phyloP scores from a whole-genome alignment of 2,113 vertebrate genomes.

The Onychostoma macrolepis region DNA sequence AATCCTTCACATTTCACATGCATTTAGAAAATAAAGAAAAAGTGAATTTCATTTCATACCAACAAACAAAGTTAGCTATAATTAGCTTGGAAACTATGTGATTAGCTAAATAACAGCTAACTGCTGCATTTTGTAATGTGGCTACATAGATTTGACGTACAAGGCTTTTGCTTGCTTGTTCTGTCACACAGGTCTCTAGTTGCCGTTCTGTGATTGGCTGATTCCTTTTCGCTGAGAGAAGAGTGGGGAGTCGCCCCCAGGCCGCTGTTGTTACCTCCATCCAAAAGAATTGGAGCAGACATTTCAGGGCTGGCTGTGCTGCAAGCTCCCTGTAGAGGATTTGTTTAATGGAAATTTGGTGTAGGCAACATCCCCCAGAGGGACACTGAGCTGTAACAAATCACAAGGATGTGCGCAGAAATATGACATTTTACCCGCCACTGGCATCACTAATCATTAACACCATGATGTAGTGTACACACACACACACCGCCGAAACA shows the following conservation, averaged over 20 bases:
- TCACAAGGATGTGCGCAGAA: slow-evolving; percentile 49
- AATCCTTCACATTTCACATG: background rate
- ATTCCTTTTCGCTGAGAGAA: slow-evolving; percentile 40
- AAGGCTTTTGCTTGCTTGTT: slow-evolving; percentile 17
- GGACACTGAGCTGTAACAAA: slow-evolving; percentile 54
- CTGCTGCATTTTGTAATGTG: slow-evolving; percentile 12
- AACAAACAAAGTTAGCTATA: background rate
- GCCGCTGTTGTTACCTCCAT: slow-evolving; percentile 44
- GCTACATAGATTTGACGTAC: slow-evolving; percentile 14
- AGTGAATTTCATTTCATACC: no score
- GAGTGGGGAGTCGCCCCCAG: slow-evolving; percentile 34
- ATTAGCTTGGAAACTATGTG: slow-evolving; percentile 1
- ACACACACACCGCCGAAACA: background rate
- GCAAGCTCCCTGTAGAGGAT: slow-evolving; percentile 48
- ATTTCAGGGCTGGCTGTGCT: slow-evolving; percentile 52
- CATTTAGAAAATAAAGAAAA: background rate
- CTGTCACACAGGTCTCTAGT: background rate
- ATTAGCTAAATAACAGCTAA: slow-evolving; percentile 17
- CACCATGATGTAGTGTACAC: slow-evolving; percentile 36
- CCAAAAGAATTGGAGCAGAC: slow-evolving; percentile 61
- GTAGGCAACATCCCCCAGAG: slow-evolving; percentile 55
- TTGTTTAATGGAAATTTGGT: slow-evolving; percentile 63
- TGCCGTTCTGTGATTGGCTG: slow-evolving; percentile 38
- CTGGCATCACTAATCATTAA: slow-evolving; percentile 59
- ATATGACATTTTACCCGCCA: slow-evolving; percentile 59